phyloP scores from a whole-genome alignment of 1,140 invertebrate genomes.

The Temnothorax longispinosus region DNA sequence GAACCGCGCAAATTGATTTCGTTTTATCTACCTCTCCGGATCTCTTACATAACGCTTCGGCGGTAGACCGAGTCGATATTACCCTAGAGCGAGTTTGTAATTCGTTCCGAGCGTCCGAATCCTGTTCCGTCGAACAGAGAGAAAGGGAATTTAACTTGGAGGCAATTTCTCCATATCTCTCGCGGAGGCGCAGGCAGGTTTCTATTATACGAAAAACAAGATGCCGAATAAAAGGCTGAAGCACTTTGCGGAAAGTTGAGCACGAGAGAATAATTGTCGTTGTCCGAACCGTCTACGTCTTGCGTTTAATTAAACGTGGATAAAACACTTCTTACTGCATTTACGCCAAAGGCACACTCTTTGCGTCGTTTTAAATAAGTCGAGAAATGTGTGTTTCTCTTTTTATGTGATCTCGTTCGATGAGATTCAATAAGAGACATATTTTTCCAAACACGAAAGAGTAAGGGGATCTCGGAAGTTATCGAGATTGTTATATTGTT shows the following conservation, averaged over 20 bases:
- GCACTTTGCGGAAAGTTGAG: neutral
- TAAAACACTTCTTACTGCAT: neutral
- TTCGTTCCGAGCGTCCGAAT: neutral
- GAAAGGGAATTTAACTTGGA: constrained; percentile 16
- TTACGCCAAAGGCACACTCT: neutral
- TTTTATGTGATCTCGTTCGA: neutral
- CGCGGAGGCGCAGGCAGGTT: neutral
- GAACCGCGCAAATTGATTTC: constrained; percentile 24
- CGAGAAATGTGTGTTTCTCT: neutral
- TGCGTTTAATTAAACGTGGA: neutral
- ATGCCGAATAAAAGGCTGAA: neutral
- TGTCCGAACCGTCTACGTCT: neutral
- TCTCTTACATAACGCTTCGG: constrained; percentile 25
- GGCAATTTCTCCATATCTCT: neutral
- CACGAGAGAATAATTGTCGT: neutral
- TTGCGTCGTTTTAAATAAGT: neutral
- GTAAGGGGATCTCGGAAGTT: neutral
- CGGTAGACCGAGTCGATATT: neutral
- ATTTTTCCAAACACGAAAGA: neutral
- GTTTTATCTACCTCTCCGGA: constrained; percentile 13
- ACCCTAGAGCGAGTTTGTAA: neutral
- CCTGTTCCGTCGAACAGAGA: neutral
- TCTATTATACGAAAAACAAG: neutral
- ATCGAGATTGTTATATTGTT: neutral
- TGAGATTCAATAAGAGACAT: neutral